A percentile compares a stretch with the other conserved stretches of the same genome.
Evolutionary conservation across 2,113 vertebrate species (phyloP).

Genomic region (Manacus vitellinus): DNA sequence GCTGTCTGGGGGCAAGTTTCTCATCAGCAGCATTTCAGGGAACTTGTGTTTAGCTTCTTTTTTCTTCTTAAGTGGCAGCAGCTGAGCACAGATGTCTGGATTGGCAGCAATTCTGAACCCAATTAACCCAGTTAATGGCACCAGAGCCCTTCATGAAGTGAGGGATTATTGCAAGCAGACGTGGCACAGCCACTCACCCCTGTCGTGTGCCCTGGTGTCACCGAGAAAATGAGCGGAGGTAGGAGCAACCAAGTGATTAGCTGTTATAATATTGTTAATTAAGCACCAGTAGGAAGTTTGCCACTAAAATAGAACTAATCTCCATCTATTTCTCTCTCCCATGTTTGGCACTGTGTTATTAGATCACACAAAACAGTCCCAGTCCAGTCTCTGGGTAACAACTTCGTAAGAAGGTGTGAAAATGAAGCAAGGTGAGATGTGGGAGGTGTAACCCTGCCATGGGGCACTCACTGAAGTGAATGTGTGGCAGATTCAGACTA

Average conservation of each 20-base stretch:
- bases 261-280: background rate
- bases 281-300: background rate
- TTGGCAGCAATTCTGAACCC: constrained; percentile 39
- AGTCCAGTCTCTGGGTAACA: background rate
- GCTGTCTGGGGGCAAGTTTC: background rate
- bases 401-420: background rate
- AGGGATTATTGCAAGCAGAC: constrained; percentile 19
- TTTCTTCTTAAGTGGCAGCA: background rate
- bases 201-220: background rate
- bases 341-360: background rate
- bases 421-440: background rate
- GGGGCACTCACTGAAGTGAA: background rate
- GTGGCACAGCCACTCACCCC: background rate
- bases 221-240: background rate
- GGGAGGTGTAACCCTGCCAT: background rate
- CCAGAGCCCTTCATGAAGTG: constrained; percentile 15
- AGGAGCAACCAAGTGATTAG: background rate
- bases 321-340: background rate
- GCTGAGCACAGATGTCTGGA: constrained; percentile 42
- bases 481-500: background rate
- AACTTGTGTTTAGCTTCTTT: background rate
- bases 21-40: background rate
- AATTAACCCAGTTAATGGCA: constrained; percentile 69
- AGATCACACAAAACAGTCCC: background rate
- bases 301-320: background rate